Evolutionary conservation across 35 echinoderm and acorn worm species (phyloP), one percentile per base, ranked within the genome.

Genomic region (Heliocidaris erythrogramma): DNA sequence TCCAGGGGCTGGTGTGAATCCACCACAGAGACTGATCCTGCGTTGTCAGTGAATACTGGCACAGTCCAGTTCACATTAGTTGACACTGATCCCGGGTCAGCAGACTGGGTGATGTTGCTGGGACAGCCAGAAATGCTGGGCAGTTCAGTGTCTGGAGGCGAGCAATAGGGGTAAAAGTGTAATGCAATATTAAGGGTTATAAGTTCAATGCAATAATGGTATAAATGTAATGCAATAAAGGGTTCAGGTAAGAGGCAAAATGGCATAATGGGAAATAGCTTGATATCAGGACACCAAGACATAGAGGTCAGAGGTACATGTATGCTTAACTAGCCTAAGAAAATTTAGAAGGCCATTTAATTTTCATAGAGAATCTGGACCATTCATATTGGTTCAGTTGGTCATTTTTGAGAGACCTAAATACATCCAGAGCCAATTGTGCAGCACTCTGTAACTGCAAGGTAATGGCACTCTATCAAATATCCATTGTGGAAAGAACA

Each of bases 1-100:
- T 90, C 60, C 30, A 16, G 48, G 16, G 88, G 88, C 21, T 95
- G 87, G 17, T 95, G 88, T 52, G 86, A 91, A 60, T 60, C 86
- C 29, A 48, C 35, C 21, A 95, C 88, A 59, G 59, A 50, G 13
- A 95, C 87, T 47, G 71, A 18, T 13, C 90, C 94, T 32, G 56
- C 91, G 52, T 97, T 97, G 71, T 97, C 96, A 18, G 56, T 90
- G 24, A 95, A 89, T 4, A 65, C 87, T 17, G 96, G 96, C 5
- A 60, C 31, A 3, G 93, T 95, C 96, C 96, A 97, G 13, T 48
- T 95, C 65, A 91, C 49, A n/a, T 31, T 95, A 0, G 78, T 93
- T 32, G 90, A 95, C 47, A 86, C n/a, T 30, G 92, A 32, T 2
- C 95, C 92, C 7, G 31, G 92, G 29, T 94, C 96, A 29, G 95